Evolutionary conservation across 2,888 invertebrate genomes (phyloP), one percentile per base, ranked within the genome.

Genomic region (Cataglyphis livida): DNA sequence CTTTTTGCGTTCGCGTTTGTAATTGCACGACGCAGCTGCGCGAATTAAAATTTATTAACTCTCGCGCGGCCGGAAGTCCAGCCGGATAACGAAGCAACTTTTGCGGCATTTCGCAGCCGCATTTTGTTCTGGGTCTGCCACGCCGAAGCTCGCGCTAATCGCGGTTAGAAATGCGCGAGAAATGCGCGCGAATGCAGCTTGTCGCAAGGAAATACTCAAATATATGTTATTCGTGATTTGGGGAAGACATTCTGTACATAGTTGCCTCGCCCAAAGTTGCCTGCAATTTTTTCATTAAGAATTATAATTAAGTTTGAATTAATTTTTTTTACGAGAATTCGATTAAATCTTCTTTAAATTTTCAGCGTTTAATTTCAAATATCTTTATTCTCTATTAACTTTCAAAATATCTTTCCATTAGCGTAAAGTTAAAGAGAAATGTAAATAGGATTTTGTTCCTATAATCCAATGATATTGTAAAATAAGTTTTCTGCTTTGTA

Each of bases 31-130:
- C 51, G 75, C 75, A 21, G 32, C n/a, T 70, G 57, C 44, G 59
- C 71, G 59, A 79, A 79, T 79, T 59, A 71, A 79, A 79, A 79
- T 79, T 79, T 79, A 79, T 71, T 79, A 71, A 71, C 78, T 59
- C 48, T 51, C 48, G 48, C 71, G 57, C 51, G 41, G 28, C 41
- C 59, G 71, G 70, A 70, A 57, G 35, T 41, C 10, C 15, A 10
- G 48, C 64, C 25, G n/a, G 32, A 18, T 48, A 25, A 71, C 71
- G 35, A 79, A 79, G 71, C 59, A 21, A 41, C 48, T 25, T 15
- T 28, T 18, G 66, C 66, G 48, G 32, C 32, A 68, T 68, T 48
- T 51, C 51, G 32, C 68, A 32, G 32, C 35, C 28, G 71, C 44
- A n/a, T 32, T 41, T 41, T 32, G 64, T 9, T 25, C 48, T 25